phyloP scores from a whole-genome alignment of 2,113 vertebrate genomes.

The Dicentrarchus labrax region DNA sequence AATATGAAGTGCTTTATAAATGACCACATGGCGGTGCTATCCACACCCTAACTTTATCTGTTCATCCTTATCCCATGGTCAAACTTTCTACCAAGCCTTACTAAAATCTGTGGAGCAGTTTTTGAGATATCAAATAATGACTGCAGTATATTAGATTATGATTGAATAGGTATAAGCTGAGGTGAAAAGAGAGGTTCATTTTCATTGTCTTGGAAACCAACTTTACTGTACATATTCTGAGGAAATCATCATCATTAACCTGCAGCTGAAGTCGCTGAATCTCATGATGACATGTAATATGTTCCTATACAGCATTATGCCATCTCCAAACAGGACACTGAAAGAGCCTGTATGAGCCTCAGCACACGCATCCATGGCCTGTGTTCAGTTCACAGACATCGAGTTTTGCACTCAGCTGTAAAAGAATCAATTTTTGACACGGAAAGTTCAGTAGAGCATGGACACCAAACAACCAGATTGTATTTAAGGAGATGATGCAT shows the following conservation, averaged over 20 bases:
- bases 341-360: neutral
- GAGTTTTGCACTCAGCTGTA: slow-evolving; percentile 15
- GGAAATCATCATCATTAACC: neutral
- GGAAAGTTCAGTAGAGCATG: slow-evolving; percentile 4
- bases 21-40: no score
- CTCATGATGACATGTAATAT: neutral
- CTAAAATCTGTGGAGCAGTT: neutral
- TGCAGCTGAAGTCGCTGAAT: neutral
- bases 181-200: neutral
- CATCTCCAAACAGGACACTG: neutral
- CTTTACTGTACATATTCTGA: neutral
- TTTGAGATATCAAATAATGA: neutral
- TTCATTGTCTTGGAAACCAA: neutral
- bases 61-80: no score
- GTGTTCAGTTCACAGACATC: neutral
- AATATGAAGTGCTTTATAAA: no score
- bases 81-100: no score
- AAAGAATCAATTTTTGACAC: slow-evolving; percentile 39
- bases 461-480: neutral
- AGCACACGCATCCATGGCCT: no score
- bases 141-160: neutral
- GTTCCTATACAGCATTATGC: neutral
- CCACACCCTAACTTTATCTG: no score
- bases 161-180: neutral
- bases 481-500: neutral